Base-by-base conservation (phyloP, 1,140 invertebrate genomes). In the Pseudachorutes palmiensis region DNA sequence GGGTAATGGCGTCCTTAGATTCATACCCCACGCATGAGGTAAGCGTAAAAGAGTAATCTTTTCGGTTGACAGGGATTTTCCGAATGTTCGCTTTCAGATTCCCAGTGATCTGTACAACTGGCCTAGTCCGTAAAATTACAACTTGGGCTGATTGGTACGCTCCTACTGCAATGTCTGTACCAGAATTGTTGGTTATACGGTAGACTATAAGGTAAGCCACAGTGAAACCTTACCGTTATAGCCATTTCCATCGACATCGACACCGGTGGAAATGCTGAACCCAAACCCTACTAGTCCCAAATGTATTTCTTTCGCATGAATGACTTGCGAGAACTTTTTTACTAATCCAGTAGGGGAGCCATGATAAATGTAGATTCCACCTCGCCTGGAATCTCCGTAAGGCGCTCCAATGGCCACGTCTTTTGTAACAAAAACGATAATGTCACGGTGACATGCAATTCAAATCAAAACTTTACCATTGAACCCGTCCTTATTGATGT, bases 351-450 rank as follows among this genome's bases (percentile, higher is more conserved):
- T 51, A 32, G 32, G 26, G 22, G 77, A 77, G 12, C 82, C 82
- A 72, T 79, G 78, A 74, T 81, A 84, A 58, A 84, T 81, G 72
- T 83, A 84, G 0, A 85, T 78, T 5, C 79, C 77, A 19, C 82
- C 82, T 19, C 62, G 64, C 3, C 69, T 76, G 31, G 79, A 78
- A 64, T 77, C 71, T 65, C 82, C 82, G 75, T 81, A 85, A 0
- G 83, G 83, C 16, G 83, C 82, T 19, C 83, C 82, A 59, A 84
- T 76, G 9, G 76, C 80, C 31, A 81, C 72, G 73, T 82, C 81
- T 82, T 45, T 45, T 45, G 28, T 66, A 64, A 62, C 16, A 58
- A 66, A 66, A 64, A 32, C 28, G 49, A 29, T 22, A 59, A 69
- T 45, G 22, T 62, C 65, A 30, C 64, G 5, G 30, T 29, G 9